A percentile compares a stretch with the other conserved stretches of the same genome.
These are phyloP conservation scores for Aricia agestis DNA, from an alignment of 1,140 invertebrate genomes.

Conservation along the genomic window DNA sequence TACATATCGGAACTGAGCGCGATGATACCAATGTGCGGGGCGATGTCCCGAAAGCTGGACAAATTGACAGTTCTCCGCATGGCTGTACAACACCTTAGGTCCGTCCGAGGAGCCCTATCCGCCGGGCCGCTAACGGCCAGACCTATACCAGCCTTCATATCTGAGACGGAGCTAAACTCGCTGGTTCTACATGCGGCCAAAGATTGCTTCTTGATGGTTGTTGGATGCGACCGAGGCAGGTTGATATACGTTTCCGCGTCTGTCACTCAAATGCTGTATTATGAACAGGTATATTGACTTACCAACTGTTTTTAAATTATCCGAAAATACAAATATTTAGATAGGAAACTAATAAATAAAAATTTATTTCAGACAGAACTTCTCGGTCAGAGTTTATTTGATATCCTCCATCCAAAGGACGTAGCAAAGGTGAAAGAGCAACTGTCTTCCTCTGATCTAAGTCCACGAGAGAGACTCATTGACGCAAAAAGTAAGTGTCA, in stretches of 20 bases:
- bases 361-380: slow-evolving; percentile 83
- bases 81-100: slow-evolving; percentile 93
- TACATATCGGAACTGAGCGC: slow-evolving; percentile 94
- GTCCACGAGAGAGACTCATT: slow-evolving; percentile 91
- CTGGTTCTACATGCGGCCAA: slow-evolving; percentile 88
- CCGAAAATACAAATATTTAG: too few relatives aligned
- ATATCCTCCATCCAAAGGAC: slow-evolving; percentile 96
- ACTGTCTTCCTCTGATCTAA: slow-evolving; percentile 92
- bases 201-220: slow-evolving; percentile 95
- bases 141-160: slow-evolving; percentile 90
- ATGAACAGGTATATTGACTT: slow-evolving; percentile 82
- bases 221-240: slow-evolving; percentile 93
- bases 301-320: too few relatives aligned
- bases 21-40: slow-evolving; percentile 95
- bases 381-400: slow-evolving; percentile 94
- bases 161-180: slow-evolving; percentile 92
- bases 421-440: slow-evolving; percentile 97
- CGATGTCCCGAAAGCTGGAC: slow-evolving; percentile 94
- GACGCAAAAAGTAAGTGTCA: slow-evolving; percentile 91
- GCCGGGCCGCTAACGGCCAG: slow-evolving; percentile 48
- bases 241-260: slow-evolving; percentile 95
- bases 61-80: slow-evolving; percentile 95
- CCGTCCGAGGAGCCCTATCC: slow-evolving; percentile 48
- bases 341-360: neutral
- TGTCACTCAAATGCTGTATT: slow-evolving; percentile 89